Conservation (phyloP, 2,113 vertebrate species). For the Ctenodactylus gundi region DNA sequence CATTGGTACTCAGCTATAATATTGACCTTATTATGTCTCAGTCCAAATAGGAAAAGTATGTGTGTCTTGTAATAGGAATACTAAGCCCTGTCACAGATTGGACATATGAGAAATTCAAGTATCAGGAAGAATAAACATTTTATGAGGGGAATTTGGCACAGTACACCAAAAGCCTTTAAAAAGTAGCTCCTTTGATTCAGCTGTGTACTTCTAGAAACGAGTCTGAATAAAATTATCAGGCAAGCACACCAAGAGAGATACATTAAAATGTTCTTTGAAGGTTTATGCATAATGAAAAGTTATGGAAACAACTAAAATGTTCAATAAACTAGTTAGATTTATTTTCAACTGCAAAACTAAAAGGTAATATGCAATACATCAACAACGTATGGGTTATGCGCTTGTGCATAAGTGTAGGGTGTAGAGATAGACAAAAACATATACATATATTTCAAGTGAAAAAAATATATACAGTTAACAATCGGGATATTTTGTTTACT, state of each 20-base stretch:
- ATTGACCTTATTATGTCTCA: background rate
- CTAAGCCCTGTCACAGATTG: background rate
- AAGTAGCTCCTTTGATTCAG: background rate
- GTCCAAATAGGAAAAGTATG: background rate
- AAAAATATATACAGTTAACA: no score
- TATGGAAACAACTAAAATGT: background rate
- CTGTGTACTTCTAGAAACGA: background rate
- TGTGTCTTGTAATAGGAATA: background rate
- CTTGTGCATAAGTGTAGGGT: background rate
- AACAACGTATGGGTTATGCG: background rate
- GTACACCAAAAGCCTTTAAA: background rate
- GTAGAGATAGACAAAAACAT: background rate
- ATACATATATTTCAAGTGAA: background rate
- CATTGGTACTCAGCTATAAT: background rate
- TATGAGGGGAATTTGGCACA: background rate
- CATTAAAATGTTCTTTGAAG: background rate
- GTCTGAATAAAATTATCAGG: background rate
- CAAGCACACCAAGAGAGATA: background rate
- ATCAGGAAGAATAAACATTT: background rate
- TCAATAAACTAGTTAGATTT: background rate
- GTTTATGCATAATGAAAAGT: background rate
- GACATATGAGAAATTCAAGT: background rate
- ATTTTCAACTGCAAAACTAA: background rate
- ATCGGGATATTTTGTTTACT: no score
- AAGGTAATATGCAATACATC: background rate